Base-by-base conservation (phyloP, 2,797 vertebrate species). In the Austrolebias charrua region DNA sequence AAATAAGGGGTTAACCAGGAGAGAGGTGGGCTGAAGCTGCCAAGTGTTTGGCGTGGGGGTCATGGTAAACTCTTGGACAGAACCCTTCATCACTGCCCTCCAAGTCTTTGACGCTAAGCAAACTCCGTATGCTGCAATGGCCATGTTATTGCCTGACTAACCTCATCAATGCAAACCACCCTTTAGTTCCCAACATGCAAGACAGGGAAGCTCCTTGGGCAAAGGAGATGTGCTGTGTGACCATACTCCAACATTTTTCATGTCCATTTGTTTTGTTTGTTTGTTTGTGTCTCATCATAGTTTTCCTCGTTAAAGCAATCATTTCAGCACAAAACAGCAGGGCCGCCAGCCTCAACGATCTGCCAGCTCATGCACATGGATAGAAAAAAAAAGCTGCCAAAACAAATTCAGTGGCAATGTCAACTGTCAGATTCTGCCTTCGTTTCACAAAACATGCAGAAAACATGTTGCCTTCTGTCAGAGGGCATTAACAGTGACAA, bases 1-100 rank as follows among this genome's bases (percentile, higher is more conserved):
- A 78, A 81, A 80, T 82, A 73, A 79, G 28, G 66, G 73, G 77
- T 85, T 79, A 77, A 83, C 50, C 31, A 50, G 67, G 63, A 59
- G 16, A 69, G 42, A 56, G 61, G 67, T 56, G 65, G 28, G 64
- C 65, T 18, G 52, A 69, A 57, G 44, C 55, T 79, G 79, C 72
- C 76, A 78, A 85, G 64, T 42, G 35, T 81, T 70, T 79, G 69
- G 69, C 71, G 63, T 46, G 42, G 11, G 60, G 66, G 49, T 72
- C 35, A 58, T 68, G 71, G 74, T 43, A 31, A 55, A 49, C 73
- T 63, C 76, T 71, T 85, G 80, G 66, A 80, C 71, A 50, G 77
- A 86, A 71, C 31, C 63, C 59, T 70, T 45, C 52, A 69, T 63
- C 69, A 73, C 69, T 68, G 72, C 53, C n/a, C 74, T 73, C 74